Evolutionary conservation across 1,140 invertebrate species (phyloP), one percentile per base, ranked within the genome.

Genomic region (Drosophila setifemur): DNA sequence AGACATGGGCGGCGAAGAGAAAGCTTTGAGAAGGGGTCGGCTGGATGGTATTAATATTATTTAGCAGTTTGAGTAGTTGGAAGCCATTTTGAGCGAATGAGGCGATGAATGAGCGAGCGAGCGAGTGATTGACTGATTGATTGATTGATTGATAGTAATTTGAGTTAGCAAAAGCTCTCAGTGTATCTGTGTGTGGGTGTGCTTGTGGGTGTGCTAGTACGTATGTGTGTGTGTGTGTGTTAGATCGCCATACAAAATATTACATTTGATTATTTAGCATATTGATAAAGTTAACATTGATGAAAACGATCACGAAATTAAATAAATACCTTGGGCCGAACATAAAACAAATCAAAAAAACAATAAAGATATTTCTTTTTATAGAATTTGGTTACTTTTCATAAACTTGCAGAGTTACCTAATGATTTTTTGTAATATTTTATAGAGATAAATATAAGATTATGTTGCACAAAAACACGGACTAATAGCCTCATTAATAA

Each of bases 31-130:
- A 25, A 1, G 31, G 26, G 18, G 1, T 11, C 8, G 29, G 31
- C 23, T 26, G 18, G 25, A 19, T 23, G 37, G 37, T n/a, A n/a
- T n/a, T n/a, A n/a, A 37, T 18, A 3, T 6, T 63, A 19, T 45
- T 45, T 21, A 23, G 42, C 19, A 6, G 40, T 67, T n/a, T 28
- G 43, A 33, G 25, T 47, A 26, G 28, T 39, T 44, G 18, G 28
- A 45, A 67, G 66, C 63, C 64, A 37, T 37, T 48, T 29, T 49
- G 64, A 70, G 64, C 66, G 35, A 58, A 70, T 70, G 72, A 66
- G 49, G 50, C 28, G 53, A 49, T 57, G 68, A 55, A 72, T 37
- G 54, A 69, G 63, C 21, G 47, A 73, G 60, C 45, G 43, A 55
- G 71, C 44, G 53, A 60, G 26, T 49, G 58, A 48, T 14, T 33